These are phyloP conservation scores for Phoebastria nigripes DNA, from an alignment of 2,797 vertebrate species.

Conservation along the genomic window DNA sequence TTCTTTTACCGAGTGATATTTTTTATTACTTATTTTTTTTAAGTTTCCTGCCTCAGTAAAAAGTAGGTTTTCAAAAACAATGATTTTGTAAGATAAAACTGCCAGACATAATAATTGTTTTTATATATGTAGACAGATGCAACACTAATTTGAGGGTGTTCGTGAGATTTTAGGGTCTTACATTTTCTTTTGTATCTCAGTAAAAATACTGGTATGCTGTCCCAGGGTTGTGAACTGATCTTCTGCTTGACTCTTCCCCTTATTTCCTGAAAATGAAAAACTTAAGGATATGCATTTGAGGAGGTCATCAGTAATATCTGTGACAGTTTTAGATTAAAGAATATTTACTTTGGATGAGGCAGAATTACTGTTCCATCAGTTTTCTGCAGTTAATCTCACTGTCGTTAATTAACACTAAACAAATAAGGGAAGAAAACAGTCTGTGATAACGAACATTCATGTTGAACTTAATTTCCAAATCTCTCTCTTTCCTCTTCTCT, in stretches of 20 bases:
- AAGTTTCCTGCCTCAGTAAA: background rate
- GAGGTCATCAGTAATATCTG: background rate
- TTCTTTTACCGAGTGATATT: background rate
- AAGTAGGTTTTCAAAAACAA: background rate
- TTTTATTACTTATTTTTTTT: background rate
- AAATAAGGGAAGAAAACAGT: conserved; percentile 13
- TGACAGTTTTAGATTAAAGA: background rate
- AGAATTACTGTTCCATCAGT: conserved; percentile 4
- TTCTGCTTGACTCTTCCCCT: background rate
- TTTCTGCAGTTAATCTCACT: conserved; percentile 2
- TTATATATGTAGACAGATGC: background rate
- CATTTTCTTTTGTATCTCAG: background rate
- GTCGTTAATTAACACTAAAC: conserved; percentile 17
- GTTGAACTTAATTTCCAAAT: conserved; percentile 18
- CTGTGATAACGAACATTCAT: background rate
- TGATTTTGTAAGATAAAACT: background rate
- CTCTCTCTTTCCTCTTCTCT: background rate
- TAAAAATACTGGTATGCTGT: background rate
- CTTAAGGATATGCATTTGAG: background rate
- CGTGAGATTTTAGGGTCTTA: background rate
- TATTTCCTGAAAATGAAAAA: conserved; percentile 13
- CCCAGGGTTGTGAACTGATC: background rate
- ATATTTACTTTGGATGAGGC: conserved; percentile 21
- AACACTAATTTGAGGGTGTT: background rate
- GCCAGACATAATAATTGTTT: background rate